Evolutionary conservation across 2,888 invertebrate species (phyloP).

Genomic region (Crematogaster levior): DNA sequence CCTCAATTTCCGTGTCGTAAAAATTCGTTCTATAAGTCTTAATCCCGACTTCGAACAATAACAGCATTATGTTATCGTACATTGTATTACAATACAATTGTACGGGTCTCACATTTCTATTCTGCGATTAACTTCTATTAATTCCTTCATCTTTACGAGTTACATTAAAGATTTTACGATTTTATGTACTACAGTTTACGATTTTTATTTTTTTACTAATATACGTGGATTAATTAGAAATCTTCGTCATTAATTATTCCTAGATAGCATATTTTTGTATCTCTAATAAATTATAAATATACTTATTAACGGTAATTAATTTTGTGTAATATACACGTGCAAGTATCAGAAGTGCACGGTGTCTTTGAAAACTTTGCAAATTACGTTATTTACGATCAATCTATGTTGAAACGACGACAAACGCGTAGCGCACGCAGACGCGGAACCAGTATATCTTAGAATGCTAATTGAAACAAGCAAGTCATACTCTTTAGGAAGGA

Average conservation of each 20-base stretch:
- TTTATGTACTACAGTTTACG: background rate
- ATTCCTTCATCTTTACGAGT: background rate
- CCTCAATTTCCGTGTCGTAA: background rate
- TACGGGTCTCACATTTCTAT: background rate
- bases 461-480: constrained; percentile 43
- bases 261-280: background rate
- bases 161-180: background rate
- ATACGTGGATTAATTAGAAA: background rate
- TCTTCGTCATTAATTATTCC: background rate
- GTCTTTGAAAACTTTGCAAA: constrained; percentile 6
- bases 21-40: background rate
- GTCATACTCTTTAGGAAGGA: constrained; percentile 21
- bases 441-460: constrained; percentile 6
- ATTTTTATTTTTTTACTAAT: background rate
- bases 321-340: background rate
- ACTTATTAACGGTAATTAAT: constrained; percentile 24
- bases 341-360: background rate
- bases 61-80: background rate
- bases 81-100: constrained; percentile 2
- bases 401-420: background rate
- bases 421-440: background rate
- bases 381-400: background rate
- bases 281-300: background rate
- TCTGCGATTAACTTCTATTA: background rate
- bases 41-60: background rate